Evolutionary conservation across 1,140 invertebrate species (phyloP), one percentile per base, ranked within the genome.

Genomic region (Drosophila aff.): DNA sequence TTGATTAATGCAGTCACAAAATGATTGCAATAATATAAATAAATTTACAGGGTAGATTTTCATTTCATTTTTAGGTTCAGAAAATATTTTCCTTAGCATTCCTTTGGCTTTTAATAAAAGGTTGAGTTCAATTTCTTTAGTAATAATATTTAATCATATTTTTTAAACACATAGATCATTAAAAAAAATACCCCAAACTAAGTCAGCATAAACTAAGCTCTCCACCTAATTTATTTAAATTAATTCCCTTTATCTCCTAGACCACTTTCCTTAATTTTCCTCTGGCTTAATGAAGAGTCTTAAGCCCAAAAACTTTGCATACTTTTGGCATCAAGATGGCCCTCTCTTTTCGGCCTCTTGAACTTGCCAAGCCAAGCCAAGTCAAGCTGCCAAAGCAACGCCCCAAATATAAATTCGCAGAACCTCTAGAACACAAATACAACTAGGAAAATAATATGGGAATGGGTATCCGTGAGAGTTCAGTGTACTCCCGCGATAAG

Each of bases 401-500:
- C 83, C 80, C 80, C 76, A 87, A 87, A 85, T 65, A 81, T 68
- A 55, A 61, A 18, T 40, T n/a, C 18, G 76, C 40, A 59, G 43
- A 47, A 41, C 72, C 26, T 50, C 16, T 50, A 18, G 16, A 50
- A 61, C 47, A 81, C 31, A 38, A 53, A 40, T 21, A 28, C 18
- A 18, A 47, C 26, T 40, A 44, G 33, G 28, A 18, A 33, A 26
- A 26, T 46, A 46, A 69, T 28, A 59, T 23, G 18, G 43, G 53
- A 47, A 44, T 16, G 58, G 55, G 31, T 43, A 40, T 53, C 36
- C 40, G 76, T 79, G 65, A 43, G 76, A 76, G 83, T 87, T 87
- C 83, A 87, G 67, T 83, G 84, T 77, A 89, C 83, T 66, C 80
- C 62, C 59, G 83, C 73, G 83, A 87, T 87, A 87, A 89, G 84